Base-by-base conservation (phyloP, 2,888 invertebrate genomes). In the Hofmannophila pseudospretella region DNA sequence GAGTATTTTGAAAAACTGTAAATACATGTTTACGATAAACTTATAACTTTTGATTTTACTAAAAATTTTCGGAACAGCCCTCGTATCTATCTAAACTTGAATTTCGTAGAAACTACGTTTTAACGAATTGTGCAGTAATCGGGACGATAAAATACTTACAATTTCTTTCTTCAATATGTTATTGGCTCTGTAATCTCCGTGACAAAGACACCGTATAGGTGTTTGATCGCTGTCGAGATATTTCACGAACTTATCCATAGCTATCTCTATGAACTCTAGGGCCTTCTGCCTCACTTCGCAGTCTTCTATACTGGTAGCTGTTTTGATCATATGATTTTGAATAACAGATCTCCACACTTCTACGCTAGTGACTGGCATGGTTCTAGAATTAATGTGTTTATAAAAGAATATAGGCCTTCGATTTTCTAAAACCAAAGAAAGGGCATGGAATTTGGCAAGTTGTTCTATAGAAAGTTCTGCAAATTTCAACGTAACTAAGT, bases 101-200 rank as follows among this genome's bases (percentile, higher is more conserved):
- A n/a, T n/a, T n/a, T n/a, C n/a, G n/a, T n/a, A n/a, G n/a, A n/a
- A n/a, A n/a, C n/a, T n/a, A n/a, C n/a, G n/a, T n/a, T n/a, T n/a
- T n/a, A n/a, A n/a, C n/a, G n/a, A n/a, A n/a, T n/a, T n/a, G n/a
- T n/a, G n/a, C n/a, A n/a, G n/a, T n/a, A n/a, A n/a, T n/a, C n/a
- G n/a, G n/a, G n/a, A n/a, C n/a, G n/a, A n/a, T n/a, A n/a, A n/a
- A n/a, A n/a, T n/a, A 65, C 72, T 66, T 55, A 80, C 79, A 10
- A 23, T 34, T 44, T 66, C 56, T 47, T 65, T 72, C 7, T 50
- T 32, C 51, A 81, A 42, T 11, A 79, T 56, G 49, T 81, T 80
- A 35, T 65, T 72, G n/a, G 64, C 53, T 40, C 66, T 68, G 36
- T 61, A 81, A 49, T 80, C 79, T 1, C 79, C 78, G 42, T 80